phyloP scores from a whole-genome alignment of 2,113 vertebrate species.

The Lonchura striata region DNA sequence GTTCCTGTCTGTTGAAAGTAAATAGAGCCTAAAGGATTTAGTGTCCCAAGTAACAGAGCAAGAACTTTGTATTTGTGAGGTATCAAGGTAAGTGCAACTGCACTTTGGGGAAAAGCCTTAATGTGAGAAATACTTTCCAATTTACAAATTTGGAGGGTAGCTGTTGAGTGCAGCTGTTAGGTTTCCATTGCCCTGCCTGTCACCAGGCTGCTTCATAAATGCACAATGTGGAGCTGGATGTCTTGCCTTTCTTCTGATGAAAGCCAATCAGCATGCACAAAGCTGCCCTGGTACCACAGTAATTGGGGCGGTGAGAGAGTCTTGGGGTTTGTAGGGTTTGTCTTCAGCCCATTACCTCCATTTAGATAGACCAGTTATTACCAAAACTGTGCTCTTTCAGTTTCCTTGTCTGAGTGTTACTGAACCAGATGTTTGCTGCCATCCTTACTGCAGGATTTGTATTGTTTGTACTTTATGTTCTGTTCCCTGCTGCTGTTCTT shows the following conservation, averaged over 20 bases:
- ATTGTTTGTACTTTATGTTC: neutral
- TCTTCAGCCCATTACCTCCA: neutral
- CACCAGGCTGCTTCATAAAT: neutral
- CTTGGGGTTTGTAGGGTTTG: neutral
- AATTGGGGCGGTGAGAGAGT: neutral
- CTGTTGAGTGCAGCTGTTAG: neutral
- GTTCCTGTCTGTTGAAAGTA: neutral
- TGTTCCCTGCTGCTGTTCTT: neutral
- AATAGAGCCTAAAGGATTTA: neutral
- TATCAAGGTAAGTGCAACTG: neutral
- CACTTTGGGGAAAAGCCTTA: neutral
- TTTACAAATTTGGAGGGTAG: neutral
- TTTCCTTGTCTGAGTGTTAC: neutral
- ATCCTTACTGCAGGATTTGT: neutral
- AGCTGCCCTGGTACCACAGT: neutral
- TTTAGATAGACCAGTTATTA: neutral
- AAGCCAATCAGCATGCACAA: neutral
- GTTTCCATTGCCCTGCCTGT: neutral
- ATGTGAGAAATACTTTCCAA: neutral
- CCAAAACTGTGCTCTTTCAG: neutral
- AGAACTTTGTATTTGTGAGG: neutral
- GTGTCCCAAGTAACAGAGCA: neutral
- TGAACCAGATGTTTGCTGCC: accelerated
- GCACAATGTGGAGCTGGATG: neutral
- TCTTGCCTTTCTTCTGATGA: neutral